These are phyloP conservation scores for Xenopus tropicalis DNA, from an alignment of 2,113 vertebrate species.

Conservation along the genomic window UCB_Xtro_10.0 CM004445.2:35033001-35033500, in stretches of 20 bases:
- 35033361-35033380: conserved; percentile 29
- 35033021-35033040: too few relatives aligned
- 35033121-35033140: too few relatives aligned
- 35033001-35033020: too few relatives aligned
- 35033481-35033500: conserved; percentile 33
- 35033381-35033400: conserved; percentile 35
- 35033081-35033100: too few relatives aligned
- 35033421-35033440: conserved; percentile 30
- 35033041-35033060: too few relatives aligned
- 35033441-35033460: conserved; percentile 27
- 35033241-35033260: background rate
- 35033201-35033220: too few relatives aligned
- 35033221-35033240: too few relatives aligned
- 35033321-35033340: conserved; percentile 24
- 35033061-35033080: too few relatives aligned
- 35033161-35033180: too few relatives aligned
- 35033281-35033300: conserved; percentile 16
- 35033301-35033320: conserved; percentile 14
- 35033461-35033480: conserved; percentile 31
- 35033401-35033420: conserved; percentile 39
- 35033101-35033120: too few relatives aligned
- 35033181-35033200: too few relatives aligned
- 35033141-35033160: too few relatives aligned
- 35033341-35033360: conserved; percentile 22
- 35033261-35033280: conserved; percentile 11